These are phyloP conservation scores for Arothron firmamentum DNA, from an alignment of 2,113 vertebrate genomes.

Conservation along the genomic window DNA sequence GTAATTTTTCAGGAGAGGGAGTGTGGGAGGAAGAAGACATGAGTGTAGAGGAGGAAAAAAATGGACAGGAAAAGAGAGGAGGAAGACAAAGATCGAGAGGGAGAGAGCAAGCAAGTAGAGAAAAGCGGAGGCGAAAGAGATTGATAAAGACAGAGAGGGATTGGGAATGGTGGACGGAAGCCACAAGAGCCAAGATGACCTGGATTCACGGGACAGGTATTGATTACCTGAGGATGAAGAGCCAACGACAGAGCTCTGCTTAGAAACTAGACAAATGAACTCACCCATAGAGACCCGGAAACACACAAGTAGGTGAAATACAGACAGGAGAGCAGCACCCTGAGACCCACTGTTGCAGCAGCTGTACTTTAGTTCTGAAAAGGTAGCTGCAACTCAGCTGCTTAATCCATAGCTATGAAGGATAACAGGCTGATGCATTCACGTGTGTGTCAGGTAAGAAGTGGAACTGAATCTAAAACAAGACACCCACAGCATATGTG, in stretches of 20 bases:
- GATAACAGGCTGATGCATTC: conserved; percentile 24
- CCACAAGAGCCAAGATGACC: conserved; percentile 57
- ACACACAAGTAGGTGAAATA: conserved; percentile 32
- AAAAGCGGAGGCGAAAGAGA: conserved; percentile 48
- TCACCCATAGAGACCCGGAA: conserved; percentile 14
- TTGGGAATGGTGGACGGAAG: conserved; percentile 38
- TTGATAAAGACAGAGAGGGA: conserved; percentile 51
- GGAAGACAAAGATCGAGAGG: conserved; percentile 18
- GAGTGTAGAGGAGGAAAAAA: conserved; percentile 36
- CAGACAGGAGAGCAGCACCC: conserved; percentile 23
- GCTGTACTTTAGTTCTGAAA: conserved; percentile 29
- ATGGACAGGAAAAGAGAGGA: conserved; percentile 29
- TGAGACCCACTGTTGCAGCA: conserved; percentile 1
- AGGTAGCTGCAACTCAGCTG: conserved; percentile 21
- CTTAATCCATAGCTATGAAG: conserved; percentile 22
- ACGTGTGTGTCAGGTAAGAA: conserved; percentile 18
- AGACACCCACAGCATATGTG: conserved; percentile 43
- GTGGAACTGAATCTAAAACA: conserved; percentile 25
- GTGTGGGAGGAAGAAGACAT: conserved; percentile 36
- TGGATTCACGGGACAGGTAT: conserved; percentile 67
- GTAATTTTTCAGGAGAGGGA: conserved; percentile 57
- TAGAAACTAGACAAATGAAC: conserved; percentile 48
- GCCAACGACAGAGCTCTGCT: conserved; percentile 40
- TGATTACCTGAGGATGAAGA: conserved; percentile 64
- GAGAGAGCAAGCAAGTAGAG: conserved; percentile 21